Evolutionary conservation across 92 coral and sea anemone genomes (phyloP).

Genomic region (Isaurus tuberculatus): DNA sequence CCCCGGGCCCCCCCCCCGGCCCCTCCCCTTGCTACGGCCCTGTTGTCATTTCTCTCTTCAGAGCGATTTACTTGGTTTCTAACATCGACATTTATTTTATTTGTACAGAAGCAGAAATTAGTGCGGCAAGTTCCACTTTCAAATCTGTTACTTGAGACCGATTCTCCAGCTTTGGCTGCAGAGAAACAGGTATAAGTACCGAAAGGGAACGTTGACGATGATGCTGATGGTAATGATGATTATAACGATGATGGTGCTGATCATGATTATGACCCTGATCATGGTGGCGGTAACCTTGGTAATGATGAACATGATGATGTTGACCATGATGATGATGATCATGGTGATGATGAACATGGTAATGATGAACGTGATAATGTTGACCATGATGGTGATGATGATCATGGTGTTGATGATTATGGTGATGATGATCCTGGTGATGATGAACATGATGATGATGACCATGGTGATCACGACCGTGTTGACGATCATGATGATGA

Average conservation of each 20-base stretch:
- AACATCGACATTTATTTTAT: background rate
- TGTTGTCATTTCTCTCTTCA: too few species aligned
- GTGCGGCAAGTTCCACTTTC: constrained; percentile 92
- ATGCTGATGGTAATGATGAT: background rate
- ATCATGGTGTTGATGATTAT: background rate
- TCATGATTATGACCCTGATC: too few species aligned
- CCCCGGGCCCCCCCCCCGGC: too few species aligned
- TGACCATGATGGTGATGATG: background rate
- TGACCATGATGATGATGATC: background rate
- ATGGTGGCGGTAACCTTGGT: background rate
- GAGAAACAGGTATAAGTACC: constrained; percentile 85
- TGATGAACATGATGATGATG: background rate
- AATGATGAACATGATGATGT: background rate
- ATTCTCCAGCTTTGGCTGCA: constrained; percentile 98
- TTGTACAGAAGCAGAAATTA: constrained; percentile 89
- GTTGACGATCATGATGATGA: too few species aligned
- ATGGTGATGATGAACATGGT: background rate
- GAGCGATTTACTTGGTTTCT: too few species aligned
- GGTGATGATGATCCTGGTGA: background rate
- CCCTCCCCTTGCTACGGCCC: too few species aligned
- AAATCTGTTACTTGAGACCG: constrained; percentile 92
- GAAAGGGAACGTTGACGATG: background rate
- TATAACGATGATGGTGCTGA: background rate
- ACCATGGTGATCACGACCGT: too few species aligned
- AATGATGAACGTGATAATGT: background rate